Percentiles rank a stretch among this genome's conserved stretches.
phyloP scores from a whole-genome alignment of 2,888 invertebrate genomes.

The Yponomeuta malinellus region DNA sequence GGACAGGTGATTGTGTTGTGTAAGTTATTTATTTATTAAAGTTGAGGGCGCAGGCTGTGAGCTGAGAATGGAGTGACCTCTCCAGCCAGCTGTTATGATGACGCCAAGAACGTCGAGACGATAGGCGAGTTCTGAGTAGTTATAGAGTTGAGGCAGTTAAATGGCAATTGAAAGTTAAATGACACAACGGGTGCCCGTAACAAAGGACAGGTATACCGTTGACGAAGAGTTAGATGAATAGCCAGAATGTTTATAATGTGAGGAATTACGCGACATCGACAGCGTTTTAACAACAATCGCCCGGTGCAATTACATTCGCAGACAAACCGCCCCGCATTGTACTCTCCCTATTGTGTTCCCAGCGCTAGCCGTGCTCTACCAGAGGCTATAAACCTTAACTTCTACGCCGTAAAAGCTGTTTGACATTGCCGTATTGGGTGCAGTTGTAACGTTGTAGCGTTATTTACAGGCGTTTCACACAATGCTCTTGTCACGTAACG shows the following conservation, averaged over 20 bases:
- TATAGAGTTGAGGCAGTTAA: too few relatives aligned
- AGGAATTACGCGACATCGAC: neutral
- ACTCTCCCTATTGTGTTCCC: slow-evolving; percentile 3
- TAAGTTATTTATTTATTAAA: too few relatives aligned
- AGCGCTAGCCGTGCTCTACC: neutral
- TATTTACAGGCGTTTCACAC: neutral
- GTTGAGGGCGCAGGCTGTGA: too few relatives aligned
- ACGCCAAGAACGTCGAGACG: too few relatives aligned
- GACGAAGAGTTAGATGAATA: neutral
- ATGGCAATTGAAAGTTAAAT: too few relatives aligned
- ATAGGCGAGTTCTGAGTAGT: too few relatives aligned
- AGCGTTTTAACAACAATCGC: slow-evolving; percentile 3
- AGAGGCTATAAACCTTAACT: neutral
- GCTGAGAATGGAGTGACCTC: too few relatives aligned
- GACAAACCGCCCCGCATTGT: slow-evolving; percentile 5
- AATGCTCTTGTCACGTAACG: slow-evolving; percentile 7
- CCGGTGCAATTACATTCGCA: neutral
- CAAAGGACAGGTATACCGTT: neutral
- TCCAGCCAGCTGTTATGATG: too few relatives aligned
- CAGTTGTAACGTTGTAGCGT: neutral
- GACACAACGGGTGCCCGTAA: too few relatives aligned
- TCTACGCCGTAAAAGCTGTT: neutral
- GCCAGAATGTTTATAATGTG: neutral
- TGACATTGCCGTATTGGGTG: neutral
- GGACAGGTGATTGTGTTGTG: too few relatives aligned